These are phyloP conservation scores for Athene cunicularia DNA, from an alignment of 2,113 vertebrate species.

Conservation along the genomic window DNA sequence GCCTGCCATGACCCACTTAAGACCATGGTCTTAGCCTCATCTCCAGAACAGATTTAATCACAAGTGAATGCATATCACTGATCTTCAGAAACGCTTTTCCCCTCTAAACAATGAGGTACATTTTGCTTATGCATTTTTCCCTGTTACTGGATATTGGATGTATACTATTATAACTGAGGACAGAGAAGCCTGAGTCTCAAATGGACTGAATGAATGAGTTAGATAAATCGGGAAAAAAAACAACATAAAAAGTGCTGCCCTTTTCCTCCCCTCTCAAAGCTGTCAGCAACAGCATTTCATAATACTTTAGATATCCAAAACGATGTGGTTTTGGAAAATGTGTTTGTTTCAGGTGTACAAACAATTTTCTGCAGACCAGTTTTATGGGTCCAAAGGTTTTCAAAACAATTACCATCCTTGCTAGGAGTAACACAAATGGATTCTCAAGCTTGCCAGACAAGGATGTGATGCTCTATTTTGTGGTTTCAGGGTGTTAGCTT, in stretches of 20 bases:
- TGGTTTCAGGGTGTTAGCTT: slow-evolving; percentile 10
- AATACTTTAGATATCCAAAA: slow-evolving; percentile 23
- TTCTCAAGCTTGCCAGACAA: slow-evolving; percentile 27
- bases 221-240: background rate
- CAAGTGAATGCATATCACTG: background rate
- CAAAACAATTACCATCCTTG: slow-evolving; percentile 45
- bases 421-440: slow-evolving; percentile 16
- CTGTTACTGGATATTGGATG: background rate
- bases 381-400: slow-evolving; percentile 49
- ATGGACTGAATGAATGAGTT: background rate
- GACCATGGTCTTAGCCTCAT: background rate
- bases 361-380: slow-evolving; percentile 44
- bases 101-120: background rate
- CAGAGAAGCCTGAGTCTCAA: background rate
- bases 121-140: background rate
- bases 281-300: background rate
- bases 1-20: background rate
- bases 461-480: slow-evolving; percentile 7
- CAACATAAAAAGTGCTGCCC: background rate
- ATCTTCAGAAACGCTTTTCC: background rate
- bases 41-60: background rate
- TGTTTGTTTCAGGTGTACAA: background rate
- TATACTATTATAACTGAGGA: background rate
- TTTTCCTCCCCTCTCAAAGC: background rate
- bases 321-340: slow-evolving; percentile 17